Evolutionary conservation across 2,113 vertebrate species (phyloP).

Genomic region (Istiophorus platypterus): DNA sequence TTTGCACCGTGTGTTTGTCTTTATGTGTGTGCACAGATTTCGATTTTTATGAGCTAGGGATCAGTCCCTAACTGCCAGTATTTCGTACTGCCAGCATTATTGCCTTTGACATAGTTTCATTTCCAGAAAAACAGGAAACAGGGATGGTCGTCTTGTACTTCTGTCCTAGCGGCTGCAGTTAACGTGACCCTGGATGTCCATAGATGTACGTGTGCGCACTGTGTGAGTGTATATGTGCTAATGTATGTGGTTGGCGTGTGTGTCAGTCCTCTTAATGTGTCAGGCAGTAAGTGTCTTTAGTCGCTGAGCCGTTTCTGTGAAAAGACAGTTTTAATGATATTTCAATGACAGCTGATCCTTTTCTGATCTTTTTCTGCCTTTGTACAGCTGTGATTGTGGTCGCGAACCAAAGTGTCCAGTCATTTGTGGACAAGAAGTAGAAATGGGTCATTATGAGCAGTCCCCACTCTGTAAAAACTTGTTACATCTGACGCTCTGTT

Average conservation of each 20-base stretch:
- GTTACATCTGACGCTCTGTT: conserved; percentile 78
- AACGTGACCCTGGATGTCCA: conserved; percentile 72
- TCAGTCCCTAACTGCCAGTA: conserved; percentile 49
- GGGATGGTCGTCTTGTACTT: conserved; percentile 76
- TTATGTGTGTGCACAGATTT: conserved; percentile 32
- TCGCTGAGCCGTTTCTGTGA: conserved; percentile 8
- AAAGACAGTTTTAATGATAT: conserved; percentile 4
- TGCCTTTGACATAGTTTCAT: conserved; percentile 81
- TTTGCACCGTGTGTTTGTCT: conserved; percentile 14
- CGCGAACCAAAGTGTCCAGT: conserved; percentile 43
- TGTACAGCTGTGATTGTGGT: conserved; percentile 9
- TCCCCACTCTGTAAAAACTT: conserved; percentile 51
- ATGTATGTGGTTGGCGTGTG: conserved; percentile 5
- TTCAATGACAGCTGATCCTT: conserved; percentile 14
- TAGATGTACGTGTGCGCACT: conserved; percentile 45
- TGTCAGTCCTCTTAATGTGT: conserved; percentile 18
- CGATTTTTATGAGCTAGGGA: conserved; percentile 48
- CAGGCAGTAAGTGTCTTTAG: background rate
- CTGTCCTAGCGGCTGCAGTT: conserved; percentile 70
- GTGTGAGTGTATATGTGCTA: conserved; percentile 19
- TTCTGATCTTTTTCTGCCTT: conserved; percentile 25
- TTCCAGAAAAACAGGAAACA: conserved; percentile 84
- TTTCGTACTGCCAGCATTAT: conserved; percentile 57
- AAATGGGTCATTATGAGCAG: conserved; percentile 55
- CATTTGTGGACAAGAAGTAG: conserved; percentile 51